A percentile compares a stretch with the other conserved stretches of the same genome.
phyloP scores from a whole-genome alignment of 2,113 vertebrate genomes.

The cattle (Bos taurus) region ARS-UCD2.0 NC_037356.1:37372501-37373000 shows the following conservation, averaged over 20 bases:
- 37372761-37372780: not conserved
- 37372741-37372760: not conserved
- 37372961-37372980: not conserved
- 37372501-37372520: not conserved
- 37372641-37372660: not conserved
- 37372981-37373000: not conserved
- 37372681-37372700: not conserved
- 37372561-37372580: not conserved
- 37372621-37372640: not conserved
- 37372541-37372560: not conserved
- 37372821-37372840: not conserved
- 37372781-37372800: not conserved
- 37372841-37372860: not conserved
- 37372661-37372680: not conserved
- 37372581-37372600: not conserved
- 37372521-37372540: not conserved
- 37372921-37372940: not conserved
- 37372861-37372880: not conserved
- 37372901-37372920: not conserved
- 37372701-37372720: not conserved
- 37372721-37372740: not conserved
- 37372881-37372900: not conserved
- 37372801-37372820: fast-evolving
- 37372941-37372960: not conserved
- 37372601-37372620: not conserved